phyloP scores from a whole-genome alignment of 2,113 vertebrate genomes.

The Mobula birostris region DNA sequence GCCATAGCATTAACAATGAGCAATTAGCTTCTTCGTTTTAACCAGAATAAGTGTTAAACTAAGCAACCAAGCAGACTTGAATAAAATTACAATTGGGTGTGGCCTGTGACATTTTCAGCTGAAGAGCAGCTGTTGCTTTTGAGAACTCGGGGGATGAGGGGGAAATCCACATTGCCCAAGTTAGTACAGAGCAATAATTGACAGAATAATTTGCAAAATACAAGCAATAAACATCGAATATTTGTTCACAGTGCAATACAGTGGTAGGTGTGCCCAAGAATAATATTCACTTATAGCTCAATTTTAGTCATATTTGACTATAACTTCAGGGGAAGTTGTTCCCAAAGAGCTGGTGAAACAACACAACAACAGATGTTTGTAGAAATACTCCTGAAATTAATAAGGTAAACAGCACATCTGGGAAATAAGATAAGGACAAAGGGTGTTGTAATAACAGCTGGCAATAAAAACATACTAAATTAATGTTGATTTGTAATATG shows the following conservation, averaged over 20 bases:
- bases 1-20: background rate
- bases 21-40: constrained; percentile 24
- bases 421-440: constrained; percentile 21
- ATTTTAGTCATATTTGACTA: background rate
- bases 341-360: constrained; percentile 6
- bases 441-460: background rate
- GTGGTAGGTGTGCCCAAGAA: background rate
- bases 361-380: background rate
- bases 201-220: background rate
- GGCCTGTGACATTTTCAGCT: background rate
- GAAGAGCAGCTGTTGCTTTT: constrained; percentile 17
- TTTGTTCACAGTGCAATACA: background rate
- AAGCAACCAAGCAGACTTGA: background rate
- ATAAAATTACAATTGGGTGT: constrained; percentile 6
- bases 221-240: background rate
- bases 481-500: constrained; percentile 30
- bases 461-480: constrained; percentile 30
- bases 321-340: background rate
- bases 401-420: background rate
- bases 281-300: background rate
- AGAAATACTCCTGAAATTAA: constrained; percentile 12
- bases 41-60: background rate
- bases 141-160: background rate
- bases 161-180: constrained; percentile 5
- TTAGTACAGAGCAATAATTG: background rate